phyloP scores from a whole-genome alignment of 2,888 invertebrate genomes.

The Rhopalosiphum nymphaeae region DNA sequence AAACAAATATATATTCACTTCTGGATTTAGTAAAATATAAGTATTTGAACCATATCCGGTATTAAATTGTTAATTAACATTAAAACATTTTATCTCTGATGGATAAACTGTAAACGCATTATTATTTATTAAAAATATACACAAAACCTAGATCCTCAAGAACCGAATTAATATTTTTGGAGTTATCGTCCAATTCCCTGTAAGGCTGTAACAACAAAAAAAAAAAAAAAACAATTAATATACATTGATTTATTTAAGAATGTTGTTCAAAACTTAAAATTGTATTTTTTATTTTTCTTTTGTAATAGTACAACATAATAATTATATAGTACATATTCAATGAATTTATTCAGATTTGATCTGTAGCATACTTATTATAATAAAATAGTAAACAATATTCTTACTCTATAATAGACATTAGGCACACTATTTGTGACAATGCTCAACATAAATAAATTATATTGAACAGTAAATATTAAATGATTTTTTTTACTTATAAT shows the following conservation, averaged over 20 bases:
- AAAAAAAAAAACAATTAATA: background rate
- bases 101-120: constrained; percentile 28
- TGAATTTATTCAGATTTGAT: background rate
- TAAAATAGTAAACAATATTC: background rate
- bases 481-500: too few species aligned
- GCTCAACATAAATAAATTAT: too few species aligned
- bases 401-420: background rate
- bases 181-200: background rate
- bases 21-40: background rate
- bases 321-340: background rate
- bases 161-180: background rate
- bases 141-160: constrained; percentile 18
- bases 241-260: background rate
- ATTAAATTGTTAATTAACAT: background rate
- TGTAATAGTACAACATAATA: background rate
- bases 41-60: background rate
- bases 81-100: background rate
- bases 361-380: background rate
- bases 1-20: background rate
- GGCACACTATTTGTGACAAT: too few species aligned
- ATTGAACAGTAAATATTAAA: too few species aligned
- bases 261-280: background rate
- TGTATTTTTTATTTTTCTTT: background rate
- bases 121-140: background rate
- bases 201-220: too few species aligned